phyloP scores from a whole-genome alignment of 2,113 vertebrate species.

The Neoarius graeffei region DNA sequence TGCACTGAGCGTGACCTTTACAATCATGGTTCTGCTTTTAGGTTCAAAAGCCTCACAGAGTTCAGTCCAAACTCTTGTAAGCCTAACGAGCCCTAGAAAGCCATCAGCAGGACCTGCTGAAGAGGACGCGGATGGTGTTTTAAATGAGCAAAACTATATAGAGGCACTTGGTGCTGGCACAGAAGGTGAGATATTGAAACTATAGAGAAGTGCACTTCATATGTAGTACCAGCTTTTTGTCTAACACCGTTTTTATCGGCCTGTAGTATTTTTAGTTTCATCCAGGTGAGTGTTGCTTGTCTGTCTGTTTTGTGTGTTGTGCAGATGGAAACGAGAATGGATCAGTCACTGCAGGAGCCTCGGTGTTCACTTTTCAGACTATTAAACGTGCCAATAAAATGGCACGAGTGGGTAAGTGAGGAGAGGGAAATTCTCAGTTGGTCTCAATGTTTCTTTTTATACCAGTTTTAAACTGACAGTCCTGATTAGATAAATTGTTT shows the following conservation, averaged over 20 bases:
- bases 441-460: neutral
- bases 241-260: neutral
- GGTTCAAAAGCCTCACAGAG: conserved; percentile 64
- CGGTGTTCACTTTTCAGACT: conserved; percentile 89
- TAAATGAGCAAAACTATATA: conserved; percentile 82
- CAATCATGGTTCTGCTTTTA: conserved; percentile 6
- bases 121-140: conserved; percentile 64
- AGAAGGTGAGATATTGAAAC: conserved; percentile 73
- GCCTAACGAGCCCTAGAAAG: conserved; percentile 72
- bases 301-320: conserved; percentile 1
- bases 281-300: neutral
- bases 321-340: conserved; percentile 64
- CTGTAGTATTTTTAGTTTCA: neutral
- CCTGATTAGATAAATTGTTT: neutral
- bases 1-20: neutral
- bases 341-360: conserved; percentile 69
- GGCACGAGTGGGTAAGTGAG: conserved; percentile 82
- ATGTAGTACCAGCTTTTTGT: neutral
- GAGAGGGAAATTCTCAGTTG: neutral
- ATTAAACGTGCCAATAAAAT: conserved; percentile 82
- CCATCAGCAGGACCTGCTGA: conserved; percentile 47
- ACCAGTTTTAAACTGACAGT: neutral
- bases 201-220: neutral
- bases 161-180: conserved; percentile 75
- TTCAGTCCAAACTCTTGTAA: conserved; percentile 70